Percentiles rank a stretch among this genome's conserved stretches.
Evolutionary conservation across 2,113 vertebrate species (phyloP).

Genomic region (Capra hircus): DNA sequence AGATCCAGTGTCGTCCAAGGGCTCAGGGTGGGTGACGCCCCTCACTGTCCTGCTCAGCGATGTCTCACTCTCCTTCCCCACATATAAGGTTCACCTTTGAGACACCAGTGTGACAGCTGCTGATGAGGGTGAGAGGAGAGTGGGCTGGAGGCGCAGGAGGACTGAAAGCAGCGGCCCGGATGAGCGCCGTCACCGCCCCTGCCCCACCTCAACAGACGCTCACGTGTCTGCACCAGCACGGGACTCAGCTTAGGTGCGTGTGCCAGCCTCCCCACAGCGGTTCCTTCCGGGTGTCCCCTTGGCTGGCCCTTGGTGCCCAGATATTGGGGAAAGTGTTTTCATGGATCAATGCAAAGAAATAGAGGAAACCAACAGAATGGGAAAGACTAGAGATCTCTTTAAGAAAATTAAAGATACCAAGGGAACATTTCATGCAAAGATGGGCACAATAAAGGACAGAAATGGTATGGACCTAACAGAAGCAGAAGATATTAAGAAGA

Average conservation of each 20-base stretch:
- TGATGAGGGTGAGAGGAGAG: fast-evolving
- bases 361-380: neutral
- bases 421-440: neutral
- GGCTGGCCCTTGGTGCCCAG: neutral
- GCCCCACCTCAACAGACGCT: no score
- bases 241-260: fast-evolving
- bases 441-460: neutral
- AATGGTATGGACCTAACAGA: neutral
- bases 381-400: neutral
- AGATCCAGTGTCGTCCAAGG: fast-evolving
- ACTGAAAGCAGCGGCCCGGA: fast-evolving
- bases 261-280: fast-evolving
- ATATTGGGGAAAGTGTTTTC: no score
- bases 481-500: neutral
- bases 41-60: fast-evolving
- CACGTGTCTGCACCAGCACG: fast-evolving
- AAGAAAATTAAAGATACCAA: neutral
- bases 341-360: neutral
- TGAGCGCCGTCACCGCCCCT: fast-evolving
- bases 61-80: fast-evolving
- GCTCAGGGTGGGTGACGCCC: neutral
- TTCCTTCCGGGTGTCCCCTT: fast-evolving
- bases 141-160: fast-evolving
- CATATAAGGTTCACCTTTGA: fast-evolving
- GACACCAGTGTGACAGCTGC: fast-evolving